Base-by-base conservation (phyloP, 2,888 invertebrate species). In the Sussaba pulchella region DNA sequence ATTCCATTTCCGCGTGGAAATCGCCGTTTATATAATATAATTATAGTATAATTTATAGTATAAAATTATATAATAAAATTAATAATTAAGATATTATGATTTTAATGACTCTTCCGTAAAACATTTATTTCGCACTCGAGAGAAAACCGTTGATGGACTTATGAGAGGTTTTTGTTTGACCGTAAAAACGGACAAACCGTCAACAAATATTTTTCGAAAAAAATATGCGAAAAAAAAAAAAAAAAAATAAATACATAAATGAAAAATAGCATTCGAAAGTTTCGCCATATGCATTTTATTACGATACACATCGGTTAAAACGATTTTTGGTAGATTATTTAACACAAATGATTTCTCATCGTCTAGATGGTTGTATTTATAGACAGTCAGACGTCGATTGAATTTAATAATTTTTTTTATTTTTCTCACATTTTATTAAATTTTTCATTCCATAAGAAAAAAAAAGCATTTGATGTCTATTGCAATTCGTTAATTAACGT, bases 351-450 rank as follows among this genome's bases (percentile, higher is more conserved):
- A 43, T 75, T 19, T 52, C 57, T 75, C 43, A 78, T 59, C 21
- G 12, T 54, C 26, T 19, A 57, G 41, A 31, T 70, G 79, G 70
- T 79, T 74, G 74, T 66, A 79, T 79, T 75, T 66, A 72, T 81
- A 76, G 80, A 80, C 69, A 76, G 63, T 76, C 69, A 39, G 63
- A 81, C 72, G 76, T 81, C 47, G 59, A 72, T 66, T 67, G 21
- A 67, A 71, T 76, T 66, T 52, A 12, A 69, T 50, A 17, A 24
- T 24, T 45, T 59, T 21, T 10, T 54, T 14, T 10, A 24, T 45
- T 45, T 26, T 43, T 8, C n/a, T n/a, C n/a, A n/a, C 39, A 39
- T 31, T 47, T 39, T 14, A 39, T n/a, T 26, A n/a, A 45, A 43
- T 43, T 10, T 39, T 17, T 43, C 47, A 14, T 67, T 64, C 41